phyloP scores from a whole-genome alignment of 53 echinoderm and acorn worm genomes.

The Hippasteria phrygiana region DNA sequence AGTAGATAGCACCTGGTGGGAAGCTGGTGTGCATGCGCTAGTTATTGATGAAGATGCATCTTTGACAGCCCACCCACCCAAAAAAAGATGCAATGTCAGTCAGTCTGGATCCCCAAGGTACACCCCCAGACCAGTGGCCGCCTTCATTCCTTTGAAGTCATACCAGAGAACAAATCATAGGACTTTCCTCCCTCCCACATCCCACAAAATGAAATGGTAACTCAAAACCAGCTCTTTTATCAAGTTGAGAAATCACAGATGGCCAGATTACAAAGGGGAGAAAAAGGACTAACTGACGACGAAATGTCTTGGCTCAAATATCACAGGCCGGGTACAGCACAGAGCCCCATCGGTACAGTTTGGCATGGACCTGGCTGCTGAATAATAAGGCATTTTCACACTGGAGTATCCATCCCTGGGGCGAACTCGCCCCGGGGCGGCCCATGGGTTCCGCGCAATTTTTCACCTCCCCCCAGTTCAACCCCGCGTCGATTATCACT shows the following conservation, averaged over 20 bases:
- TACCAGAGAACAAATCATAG: background rate
- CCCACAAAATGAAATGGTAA: background rate
- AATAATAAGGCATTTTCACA: too few species aligned
- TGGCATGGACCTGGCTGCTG: too few species aligned
- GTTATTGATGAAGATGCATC: conserved; percentile 25
- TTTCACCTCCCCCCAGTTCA: too few species aligned
- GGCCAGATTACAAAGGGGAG: background rate
- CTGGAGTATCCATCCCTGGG: too few species aligned
- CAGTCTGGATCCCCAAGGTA: background rate
- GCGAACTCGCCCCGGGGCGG: too few species aligned
- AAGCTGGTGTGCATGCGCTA: conserved; percentile 13
- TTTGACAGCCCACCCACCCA: background rate
- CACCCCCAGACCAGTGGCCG: background rate
- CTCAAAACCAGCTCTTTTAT: background rate
- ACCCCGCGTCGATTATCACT: too few species aligned
- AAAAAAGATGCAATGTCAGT: background rate
- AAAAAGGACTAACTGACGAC: background rate
- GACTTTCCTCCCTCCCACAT: background rate
- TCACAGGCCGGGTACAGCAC: too few species aligned
- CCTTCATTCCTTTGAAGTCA: background rate
- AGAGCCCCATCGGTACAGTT: too few species aligned
- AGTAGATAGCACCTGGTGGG: conserved; percentile 35
- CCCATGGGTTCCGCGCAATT: too few species aligned
- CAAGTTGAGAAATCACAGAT: background rate
- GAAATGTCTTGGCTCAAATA: background rate